Evolutionary conservation across 2,888 invertebrate species (phyloP).

Genomic region (Plagodis dolabraria): DNA sequence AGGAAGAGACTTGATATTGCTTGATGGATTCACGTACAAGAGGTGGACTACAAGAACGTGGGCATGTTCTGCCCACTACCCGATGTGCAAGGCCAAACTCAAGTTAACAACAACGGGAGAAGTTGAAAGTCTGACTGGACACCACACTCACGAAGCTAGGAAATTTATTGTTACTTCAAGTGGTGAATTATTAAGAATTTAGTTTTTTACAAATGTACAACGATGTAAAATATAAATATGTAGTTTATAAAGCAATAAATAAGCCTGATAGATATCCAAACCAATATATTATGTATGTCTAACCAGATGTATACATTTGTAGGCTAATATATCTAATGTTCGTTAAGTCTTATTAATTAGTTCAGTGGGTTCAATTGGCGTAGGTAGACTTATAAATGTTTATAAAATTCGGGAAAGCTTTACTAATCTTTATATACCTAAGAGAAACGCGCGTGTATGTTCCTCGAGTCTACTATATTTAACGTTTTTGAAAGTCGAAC

Average conservation of each 20-base stretch:
- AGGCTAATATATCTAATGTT: too few relatives aligned
- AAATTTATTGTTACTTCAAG: not conserved
- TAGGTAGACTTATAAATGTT: too few relatives aligned
- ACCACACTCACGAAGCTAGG: not conserved
- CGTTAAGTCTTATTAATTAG: too few relatives aligned
- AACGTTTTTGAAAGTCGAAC: too few relatives aligned
- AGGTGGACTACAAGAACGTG: not conserved
- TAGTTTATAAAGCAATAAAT: not conserved
- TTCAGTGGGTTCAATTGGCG: too few relatives aligned
- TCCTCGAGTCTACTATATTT: too few relatives aligned
- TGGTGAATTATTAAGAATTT: not conserved
- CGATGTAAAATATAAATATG: too few relatives aligned
- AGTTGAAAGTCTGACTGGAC: not conserved
- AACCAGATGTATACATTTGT: not conserved
- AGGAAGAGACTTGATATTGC: slow-evolving; percentile 10
- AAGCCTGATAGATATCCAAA: not conserved
- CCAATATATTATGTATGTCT: not conserved
- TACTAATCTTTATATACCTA: too few relatives aligned
- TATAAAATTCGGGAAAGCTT: too few relatives aligned
- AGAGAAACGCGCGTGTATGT: too few relatives aligned
- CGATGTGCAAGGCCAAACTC: slow-evolving; percentile 1
- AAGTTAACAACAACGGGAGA: not conserved
- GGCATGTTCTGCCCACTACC: not conserved
- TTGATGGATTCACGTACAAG: slow-evolving; percentile 11
- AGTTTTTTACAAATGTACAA: not conserved